A percentile compares a stretch with the other conserved stretches of the same genome.
phyloP scores from a whole-genome alignment of 2,888 invertebrate species.

The Brachylomia viminalis region DNA sequence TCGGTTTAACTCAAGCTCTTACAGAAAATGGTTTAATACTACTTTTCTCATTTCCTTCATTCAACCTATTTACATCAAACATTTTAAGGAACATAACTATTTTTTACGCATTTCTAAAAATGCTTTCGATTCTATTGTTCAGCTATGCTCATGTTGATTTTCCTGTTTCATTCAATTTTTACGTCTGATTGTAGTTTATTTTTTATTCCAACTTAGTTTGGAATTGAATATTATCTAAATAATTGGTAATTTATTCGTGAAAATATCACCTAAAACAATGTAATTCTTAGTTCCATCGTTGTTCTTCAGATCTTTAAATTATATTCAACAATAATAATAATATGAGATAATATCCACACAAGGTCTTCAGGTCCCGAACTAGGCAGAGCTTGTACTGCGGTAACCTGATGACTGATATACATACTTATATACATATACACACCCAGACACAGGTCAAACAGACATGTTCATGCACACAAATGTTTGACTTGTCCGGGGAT shows the following conservation, averaged over 20 bases:
- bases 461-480: too few species aligned
- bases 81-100: background rate
- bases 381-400: too few species aligned
- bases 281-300: background rate
- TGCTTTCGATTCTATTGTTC: background rate
- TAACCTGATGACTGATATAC: too few species aligned
- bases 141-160: too few species aligned
- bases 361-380: too few species aligned
- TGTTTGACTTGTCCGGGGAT: too few species aligned
- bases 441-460: too few species aligned
- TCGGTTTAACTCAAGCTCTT: background rate
- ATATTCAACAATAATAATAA: constrained; percentile 1
- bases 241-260: constrained; percentile 12
- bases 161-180: background rate
- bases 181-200: background rate
- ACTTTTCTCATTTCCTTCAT: background rate
- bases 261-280: background rate
- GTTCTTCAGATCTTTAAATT: constrained; percentile 8
- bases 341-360: too few species aligned
- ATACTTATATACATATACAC: too few species aligned
- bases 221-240: background rate
- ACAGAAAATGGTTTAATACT: background rate
- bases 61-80: background rate
- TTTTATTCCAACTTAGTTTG: background rate
- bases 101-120: background rate